Evolutionary conservation across 2,113 vertebrate species (phyloP), one percentile per base, ranked within the genome.

Genomic region (Garra rufa): DNA sequence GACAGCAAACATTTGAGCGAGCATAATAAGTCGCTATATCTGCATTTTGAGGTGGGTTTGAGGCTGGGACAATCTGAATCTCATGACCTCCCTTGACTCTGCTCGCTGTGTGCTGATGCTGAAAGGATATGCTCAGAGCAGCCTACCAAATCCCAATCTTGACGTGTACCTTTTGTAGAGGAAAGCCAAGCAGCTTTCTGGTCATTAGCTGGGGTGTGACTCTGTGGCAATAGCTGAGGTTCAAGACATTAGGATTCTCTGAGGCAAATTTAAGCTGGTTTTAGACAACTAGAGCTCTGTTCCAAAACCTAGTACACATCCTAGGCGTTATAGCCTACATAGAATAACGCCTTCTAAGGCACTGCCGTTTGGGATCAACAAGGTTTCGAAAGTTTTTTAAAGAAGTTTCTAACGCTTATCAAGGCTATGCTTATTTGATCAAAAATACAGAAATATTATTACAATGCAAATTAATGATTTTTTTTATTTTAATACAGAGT

Each of bases 1-100:
- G 30, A 78, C 21, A 3, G 70, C 70, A 59, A 74, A 61, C 46
- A 44, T 83, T 86, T 55, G 38, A 30, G 26, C 19, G 17, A 69
- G 41, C 79, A 69, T 52, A 88, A 52, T 80, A 80, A 84, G 65
- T 84, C 55, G 70, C 81, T 78, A 52, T 30, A 48, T 73, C n/a
- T 73, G 34, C 43, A 59, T 78, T 84, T 84, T 84, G 81, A 38
- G 78, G 52, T 84, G 75, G 26, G 21, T 87, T 70, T n/a, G 73
- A 30, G 69, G 30, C 55, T 44, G 13, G 43, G 14, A 46, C n/a
- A 69, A 28, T 82, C 48, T 46, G 41, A 34, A 76, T 83, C 79
- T 79, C 41, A 74, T 82, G 80, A 84, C 61, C 69, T 75, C 52
- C 9, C 26, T 75, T 43, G 80, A 71, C 77, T 41, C 9, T 10